phyloP scores from a whole-genome alignment of 1,140 invertebrate species.

The Hormaphis cornu region DNA sequence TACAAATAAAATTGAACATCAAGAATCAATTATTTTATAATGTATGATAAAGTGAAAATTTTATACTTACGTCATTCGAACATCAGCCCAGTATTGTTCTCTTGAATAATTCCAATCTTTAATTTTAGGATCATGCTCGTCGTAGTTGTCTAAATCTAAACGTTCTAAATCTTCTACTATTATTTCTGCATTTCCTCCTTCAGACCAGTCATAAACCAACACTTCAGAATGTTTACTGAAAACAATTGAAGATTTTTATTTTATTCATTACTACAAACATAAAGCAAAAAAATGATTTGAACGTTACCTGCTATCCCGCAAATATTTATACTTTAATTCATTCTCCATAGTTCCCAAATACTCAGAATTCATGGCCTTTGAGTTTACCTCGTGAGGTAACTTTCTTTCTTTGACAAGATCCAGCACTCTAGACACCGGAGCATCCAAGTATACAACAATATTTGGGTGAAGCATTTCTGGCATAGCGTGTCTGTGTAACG shows the following conservation, averaged over 20 bases:
- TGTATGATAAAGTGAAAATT: background rate
- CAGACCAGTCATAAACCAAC: conserved; percentile 77
- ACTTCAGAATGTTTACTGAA: conserved; percentile 57
- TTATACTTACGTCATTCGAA: conserved; percentile 20
- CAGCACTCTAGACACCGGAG: conserved; percentile 55
- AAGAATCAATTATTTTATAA: conserved; percentile 5
- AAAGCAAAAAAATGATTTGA: too few species aligned
- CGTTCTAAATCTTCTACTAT: conserved; percentile 79
- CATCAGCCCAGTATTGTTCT: conserved; percentile 28
- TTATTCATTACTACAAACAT: too few species aligned
- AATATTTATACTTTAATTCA: conserved; percentile 66
- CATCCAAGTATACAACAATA: conserved; percentile 79
- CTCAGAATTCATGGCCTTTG: conserved; percentile 54
- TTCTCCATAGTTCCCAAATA: conserved; percentile 64
- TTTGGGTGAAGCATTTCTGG: conserved; percentile 67
- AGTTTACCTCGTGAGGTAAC: conserved; percentile 55
- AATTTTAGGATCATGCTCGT: conserved; percentile 44
- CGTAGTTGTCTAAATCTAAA: conserved; percentile 58
- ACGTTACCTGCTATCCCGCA: conserved; percentile 53
- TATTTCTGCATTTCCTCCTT: conserved; percentile 65
- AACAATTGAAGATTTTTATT: too few species aligned
- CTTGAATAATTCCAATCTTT: conserved; percentile 67
- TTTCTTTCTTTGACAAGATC: conserved; percentile 56
- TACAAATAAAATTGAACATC: conserved; percentile 40
- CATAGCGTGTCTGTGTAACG: conserved; percentile 50